These are phyloP conservation scores for Bombylius discolor DNA, from an alignment of 2,888 invertebrate genomes.

Conservation along the genomic window DNA sequence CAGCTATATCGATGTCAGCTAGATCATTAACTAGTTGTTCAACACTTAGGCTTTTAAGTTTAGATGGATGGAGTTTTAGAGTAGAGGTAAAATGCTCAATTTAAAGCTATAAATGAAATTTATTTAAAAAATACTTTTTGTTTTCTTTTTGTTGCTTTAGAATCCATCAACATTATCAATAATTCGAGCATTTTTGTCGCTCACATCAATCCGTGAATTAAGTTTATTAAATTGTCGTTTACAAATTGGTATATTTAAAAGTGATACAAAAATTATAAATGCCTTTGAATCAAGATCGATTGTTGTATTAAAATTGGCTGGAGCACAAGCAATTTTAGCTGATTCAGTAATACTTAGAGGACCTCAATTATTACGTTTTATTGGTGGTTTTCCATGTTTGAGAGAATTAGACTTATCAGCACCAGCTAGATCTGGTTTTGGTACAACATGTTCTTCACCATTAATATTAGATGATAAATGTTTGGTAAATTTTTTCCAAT, in stretches of 20 bases:
- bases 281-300: conserved; percentile 36
- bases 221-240: conserved; percentile 41
- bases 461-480: conserved; percentile 39
- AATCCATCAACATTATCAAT: conserved; percentile 34
- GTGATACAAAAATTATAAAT: conserved; percentile 17
- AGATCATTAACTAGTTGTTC: conserved; percentile 32
- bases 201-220: conserved; percentile 40
- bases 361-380: conserved; percentile 38
- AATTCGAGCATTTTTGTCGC: conserved; percentile 38
- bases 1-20: conserved; percentile 27
- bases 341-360: conserved; percentile 38
- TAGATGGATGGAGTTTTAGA: conserved; percentile 45
- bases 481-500: conserved; percentile 37
- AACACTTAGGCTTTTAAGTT: conserved; percentile 39
- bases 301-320: conserved; percentile 39
- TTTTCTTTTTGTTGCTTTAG: conserved; percentile 10
- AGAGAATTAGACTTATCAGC: conserved; percentile 40
- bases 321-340: conserved; percentile 39
- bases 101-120: no score
- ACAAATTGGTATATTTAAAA: conserved; percentile 32
- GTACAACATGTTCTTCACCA: conserved; percentile 27
- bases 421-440: conserved; percentile 35
- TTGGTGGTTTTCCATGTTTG: conserved; percentile 38
- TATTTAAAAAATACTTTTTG: not conserved
- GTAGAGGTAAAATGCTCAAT: conserved; percentile 35